phyloP scores from a whole-genome alignment of 2,797 vertebrate genomes.

The Silurus lanzhouensis region DNA sequence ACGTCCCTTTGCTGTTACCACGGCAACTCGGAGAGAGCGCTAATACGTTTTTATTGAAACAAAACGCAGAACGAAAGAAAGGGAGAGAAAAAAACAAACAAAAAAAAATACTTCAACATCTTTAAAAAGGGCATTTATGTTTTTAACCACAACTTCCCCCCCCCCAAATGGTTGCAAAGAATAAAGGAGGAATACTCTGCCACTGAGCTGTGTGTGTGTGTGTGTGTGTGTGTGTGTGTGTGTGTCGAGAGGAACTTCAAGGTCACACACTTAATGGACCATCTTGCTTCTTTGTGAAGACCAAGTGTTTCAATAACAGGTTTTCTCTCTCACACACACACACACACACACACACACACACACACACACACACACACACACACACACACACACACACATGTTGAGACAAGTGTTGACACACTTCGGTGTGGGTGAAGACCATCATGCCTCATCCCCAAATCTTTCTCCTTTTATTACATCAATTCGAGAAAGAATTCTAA shows the following conservation, averaged over 20 bases:
- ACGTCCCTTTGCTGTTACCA: conserved; percentile 19
- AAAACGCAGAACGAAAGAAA: background rate
- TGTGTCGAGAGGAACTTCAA: background rate
- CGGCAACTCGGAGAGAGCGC: conserved; percentile 1
- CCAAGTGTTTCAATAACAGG: background rate
- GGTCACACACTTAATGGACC: background rate
- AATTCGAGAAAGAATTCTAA: background rate
- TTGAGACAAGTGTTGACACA: background rate
- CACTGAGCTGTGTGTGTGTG: background rate
- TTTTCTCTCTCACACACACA: background rate
- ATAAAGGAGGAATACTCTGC: background rate
- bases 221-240: too few relatives aligned
- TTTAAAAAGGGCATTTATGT: background rate
- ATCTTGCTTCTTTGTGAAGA: background rate
- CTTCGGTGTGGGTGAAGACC: background rate
- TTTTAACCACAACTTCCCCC: background rate
- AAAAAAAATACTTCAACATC: background rate
- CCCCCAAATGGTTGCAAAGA: background rate
- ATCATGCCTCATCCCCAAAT: too few relatives aligned
- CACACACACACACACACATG: background rate
- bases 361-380: too few relatives aligned
- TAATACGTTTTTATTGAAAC: background rate
- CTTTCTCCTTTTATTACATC: background rate
- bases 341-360: background rate
- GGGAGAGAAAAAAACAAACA: background rate